phyloP scores from a whole-genome alignment of 2,113 vertebrate species.

The Hydrolagus affinis region DNA sequence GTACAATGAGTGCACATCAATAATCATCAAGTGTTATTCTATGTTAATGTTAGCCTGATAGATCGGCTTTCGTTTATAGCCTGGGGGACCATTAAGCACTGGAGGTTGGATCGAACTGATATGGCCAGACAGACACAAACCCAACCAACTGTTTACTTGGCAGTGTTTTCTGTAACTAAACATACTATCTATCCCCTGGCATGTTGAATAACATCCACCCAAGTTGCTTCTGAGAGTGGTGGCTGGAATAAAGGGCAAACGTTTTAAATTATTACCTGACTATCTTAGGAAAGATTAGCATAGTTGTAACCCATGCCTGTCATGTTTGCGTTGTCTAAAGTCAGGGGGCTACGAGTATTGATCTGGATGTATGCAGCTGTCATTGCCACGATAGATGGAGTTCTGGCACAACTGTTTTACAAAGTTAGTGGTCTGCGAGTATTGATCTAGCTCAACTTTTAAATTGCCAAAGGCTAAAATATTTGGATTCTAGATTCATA shows the following conservation, averaged over 20 bases:
- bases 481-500: no score
- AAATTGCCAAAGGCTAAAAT: no score
- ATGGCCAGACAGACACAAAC: conserved; percentile 55
- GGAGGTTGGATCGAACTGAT: conserved; percentile 69
- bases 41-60: conserved; percentile 91
- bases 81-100: conserved; percentile 84
- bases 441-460: no score
- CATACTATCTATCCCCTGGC: conserved; percentile 4
- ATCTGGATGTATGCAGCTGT: not conserved
- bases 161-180: not conserved
- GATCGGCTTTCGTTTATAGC: conserved; percentile 80
- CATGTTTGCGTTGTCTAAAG: not conserved
- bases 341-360: not conserved
- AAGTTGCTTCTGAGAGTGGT: not conserved
- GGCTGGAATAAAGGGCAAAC: not conserved
- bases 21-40: conserved; percentile 76
- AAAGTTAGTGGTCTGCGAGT: no score
- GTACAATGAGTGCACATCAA: conserved; percentile 65
- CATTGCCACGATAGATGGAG: no score
- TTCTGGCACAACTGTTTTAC: not conserved
- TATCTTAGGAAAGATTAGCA: not conserved
- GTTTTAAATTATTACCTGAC: not conserved
- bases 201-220: not conserved
- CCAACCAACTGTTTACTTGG: conserved; percentile 37
- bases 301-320: not conserved